phyloP scores from a whole-genome alignment of 2,888 invertebrate species.

The Halictus ligatus region DNA sequence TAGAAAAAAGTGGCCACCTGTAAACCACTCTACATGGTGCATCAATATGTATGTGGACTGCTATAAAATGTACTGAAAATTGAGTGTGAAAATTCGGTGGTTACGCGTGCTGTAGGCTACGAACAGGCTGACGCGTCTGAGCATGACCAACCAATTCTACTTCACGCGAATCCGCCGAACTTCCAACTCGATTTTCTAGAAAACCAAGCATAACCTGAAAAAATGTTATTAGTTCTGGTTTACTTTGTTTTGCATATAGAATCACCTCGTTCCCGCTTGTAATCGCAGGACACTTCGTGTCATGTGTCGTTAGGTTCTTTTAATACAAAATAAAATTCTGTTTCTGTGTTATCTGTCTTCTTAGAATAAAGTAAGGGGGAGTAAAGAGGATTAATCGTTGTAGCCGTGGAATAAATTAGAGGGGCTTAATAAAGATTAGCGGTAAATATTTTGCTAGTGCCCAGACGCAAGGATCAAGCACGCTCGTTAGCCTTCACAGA shows the following conservation, averaged over 20 bases:
- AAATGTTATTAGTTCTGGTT: no score
- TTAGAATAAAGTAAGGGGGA: no score
- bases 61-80: no score
- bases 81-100: no score
- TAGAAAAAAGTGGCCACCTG: background rate
- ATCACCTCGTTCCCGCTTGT: no score
- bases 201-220: background rate
- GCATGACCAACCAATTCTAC: background rate
- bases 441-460: background rate
- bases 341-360: background rate
- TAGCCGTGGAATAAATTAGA: background rate
- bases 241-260: no score
- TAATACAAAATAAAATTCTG: no score
- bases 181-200: background rate
- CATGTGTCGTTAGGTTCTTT: background rate
- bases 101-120: no score
- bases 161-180: background rate
- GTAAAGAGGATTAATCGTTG: no score
- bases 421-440: background rate
- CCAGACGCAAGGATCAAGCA: background rate
- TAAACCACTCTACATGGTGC: background rate
- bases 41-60: background rate
- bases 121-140: background rate
- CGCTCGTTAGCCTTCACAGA: background rate
- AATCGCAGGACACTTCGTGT: no score